Percentiles rank a stretch among this genome's conserved stretches.
Conservation (phyloP, 2,888 invertebrate species). For the Toxonevra muliebris region DNA sequence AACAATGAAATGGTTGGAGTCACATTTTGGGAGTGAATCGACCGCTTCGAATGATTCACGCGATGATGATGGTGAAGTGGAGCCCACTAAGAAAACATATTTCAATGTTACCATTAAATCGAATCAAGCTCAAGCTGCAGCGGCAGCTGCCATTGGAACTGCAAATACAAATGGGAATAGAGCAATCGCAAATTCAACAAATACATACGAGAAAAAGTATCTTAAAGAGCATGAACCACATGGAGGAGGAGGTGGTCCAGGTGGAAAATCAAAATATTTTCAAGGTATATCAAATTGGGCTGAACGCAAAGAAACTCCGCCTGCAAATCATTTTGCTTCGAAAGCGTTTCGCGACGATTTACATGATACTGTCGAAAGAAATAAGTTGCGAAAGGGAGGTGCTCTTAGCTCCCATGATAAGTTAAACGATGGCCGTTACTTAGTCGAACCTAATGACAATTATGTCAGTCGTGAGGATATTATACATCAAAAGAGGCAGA, state of each 20-base stretch:
- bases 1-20: conserved; percentile 90
- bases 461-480: conserved; percentile 63
- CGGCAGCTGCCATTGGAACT: conserved; percentile 36
- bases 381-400: conserved; percentile 54
- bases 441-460: conserved; percentile 44
- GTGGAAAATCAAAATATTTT: conserved; percentile 68
- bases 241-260: conserved; percentile 40
- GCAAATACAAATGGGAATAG: conserved; percentile 46
- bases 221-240: conserved; percentile 50
- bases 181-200: conserved; percentile 57
- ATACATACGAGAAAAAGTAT: conserved; percentile 42
- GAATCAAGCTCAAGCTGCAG: conserved; percentile 52
- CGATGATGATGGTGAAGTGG: conserved; percentile 67
- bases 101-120: conserved; percentile 82
- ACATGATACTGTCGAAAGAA: conserved; percentile 62
- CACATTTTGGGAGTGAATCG: conserved; percentile 89
- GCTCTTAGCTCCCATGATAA: conserved; percentile 44
- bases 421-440: conserved; percentile 28
- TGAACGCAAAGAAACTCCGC: conserved; percentile 68
- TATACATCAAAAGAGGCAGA: conserved; percentile 61
- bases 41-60: conserved; percentile 74
- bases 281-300: conserved; percentile 85
- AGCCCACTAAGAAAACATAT: conserved; percentile 75
- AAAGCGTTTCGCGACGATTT: conserved; percentile 64
- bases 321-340: conserved; percentile 60